These are phyloP conservation scores for Tricholauxania praeusta DNA, from an alignment of 2,888 invertebrate genomes.

Conservation along the genomic window DNA sequence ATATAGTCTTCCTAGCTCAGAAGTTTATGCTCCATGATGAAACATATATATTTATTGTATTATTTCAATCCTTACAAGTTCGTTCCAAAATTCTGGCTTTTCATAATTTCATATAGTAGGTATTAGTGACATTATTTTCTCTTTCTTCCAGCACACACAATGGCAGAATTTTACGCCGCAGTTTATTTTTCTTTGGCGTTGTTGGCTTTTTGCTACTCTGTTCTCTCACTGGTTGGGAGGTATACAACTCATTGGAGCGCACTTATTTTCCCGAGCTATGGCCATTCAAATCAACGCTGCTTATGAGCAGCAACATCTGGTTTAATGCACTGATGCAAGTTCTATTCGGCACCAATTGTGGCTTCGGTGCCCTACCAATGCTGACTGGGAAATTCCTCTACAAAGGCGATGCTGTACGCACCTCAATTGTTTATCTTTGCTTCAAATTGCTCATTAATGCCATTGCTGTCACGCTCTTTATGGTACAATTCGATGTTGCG, in stretches of 20 bases:
- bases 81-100: not conserved
- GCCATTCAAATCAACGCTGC: slow-evolving; percentile 55
- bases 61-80: too few relatives aligned
- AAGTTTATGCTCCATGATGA: too few relatives aligned
- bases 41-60: too few relatives aligned
- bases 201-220: slow-evolving; percentile 60
- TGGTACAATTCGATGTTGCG: slow-evolving; percentile 65
- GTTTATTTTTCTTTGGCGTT: slow-evolving; percentile 63
- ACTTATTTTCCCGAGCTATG: slow-evolving; percentile 65
- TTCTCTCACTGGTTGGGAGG: slow-evolving; percentile 65
- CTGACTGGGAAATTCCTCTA: slow-evolving; percentile 68
- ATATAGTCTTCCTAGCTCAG: too few relatives aligned
- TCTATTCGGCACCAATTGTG: slow-evolving; percentile 66
- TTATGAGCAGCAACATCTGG: slow-evolving; percentile 64
- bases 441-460: slow-evolving; percentile 67
- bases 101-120: not conserved
- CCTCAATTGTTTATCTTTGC: slow-evolving; percentile 67
- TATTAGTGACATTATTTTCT: not conserved
- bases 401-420: slow-evolving; percentile 67
- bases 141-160: slow-evolving; percentile 63
- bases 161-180: slow-evolving; percentile 64
- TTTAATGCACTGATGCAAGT: slow-evolving; percentile 68
- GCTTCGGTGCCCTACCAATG: slow-evolving; percentile 66
- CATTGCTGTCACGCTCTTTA: slow-evolving; percentile 65
- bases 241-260: slow-evolving; percentile 61